Base-by-base conservation (phyloP, 2,888 invertebrate genomes). In the Drosophila hawaiiensis region DNA sequence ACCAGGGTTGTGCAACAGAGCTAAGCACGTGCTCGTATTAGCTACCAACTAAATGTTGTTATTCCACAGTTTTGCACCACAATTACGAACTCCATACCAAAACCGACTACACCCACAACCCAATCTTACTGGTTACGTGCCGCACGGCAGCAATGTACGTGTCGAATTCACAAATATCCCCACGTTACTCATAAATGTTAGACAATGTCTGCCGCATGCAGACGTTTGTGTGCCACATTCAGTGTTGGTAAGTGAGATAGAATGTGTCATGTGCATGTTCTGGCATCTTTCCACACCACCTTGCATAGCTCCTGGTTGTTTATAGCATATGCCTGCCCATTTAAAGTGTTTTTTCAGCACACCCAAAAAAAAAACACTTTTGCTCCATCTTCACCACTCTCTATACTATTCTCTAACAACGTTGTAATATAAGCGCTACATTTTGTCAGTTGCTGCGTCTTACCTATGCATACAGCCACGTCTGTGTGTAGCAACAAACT, bases 41-140 rank as follows among this genome's bases (percentile, higher is more conserved):
- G 85, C 90, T 75, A 71, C 69, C 83, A 80, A 70, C 90, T 84
- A 90, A 90, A 89, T 84, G 90, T 82, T 90, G 84, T 90, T 84
- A 82, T 84, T 82, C 83, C 88, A 82, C 86, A 84, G 80, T 90
- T 85, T 90, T 84, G 84, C 89, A 85, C 85, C 85, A 90, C 90
- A 90, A 89, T 84, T 84, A 84, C 84, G 88, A 87, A 74, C 67
- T 69, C 58, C 73, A 58, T 47, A 47, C 64, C 56, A 31, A 33
- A 16, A 33, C 37, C n/a, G 28, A 28, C 62, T 61, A 35, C 43
- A 22, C 52, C 63, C 52, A 49, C 64, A 19, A 35, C 25, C 59
- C 78, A 67, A 76, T 63, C 33, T 55, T n/a, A 37, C 56, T 41
- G 62, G 63, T 69, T 85, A 90, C 90, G 86, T 90, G 89, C 71